Conservation (phyloP, 2,797 vertebrate genomes). For the Bradypodion pumilum region DNA sequence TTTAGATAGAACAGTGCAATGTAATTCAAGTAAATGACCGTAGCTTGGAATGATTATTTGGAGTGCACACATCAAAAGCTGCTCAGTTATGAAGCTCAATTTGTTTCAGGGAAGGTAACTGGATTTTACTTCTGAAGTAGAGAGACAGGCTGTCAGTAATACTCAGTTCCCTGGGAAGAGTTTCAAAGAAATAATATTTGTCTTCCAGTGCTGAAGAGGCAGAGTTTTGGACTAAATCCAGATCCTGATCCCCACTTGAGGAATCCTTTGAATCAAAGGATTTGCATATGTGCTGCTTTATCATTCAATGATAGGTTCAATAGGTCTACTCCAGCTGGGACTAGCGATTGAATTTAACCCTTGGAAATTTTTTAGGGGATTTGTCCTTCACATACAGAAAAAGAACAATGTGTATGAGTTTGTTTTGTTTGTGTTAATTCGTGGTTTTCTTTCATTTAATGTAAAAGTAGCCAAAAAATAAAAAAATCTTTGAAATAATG, state of each 20-base stretch:
- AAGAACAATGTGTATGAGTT: not conserved
- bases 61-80: not conserved
- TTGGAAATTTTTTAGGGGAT: not conserved
- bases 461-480: not conserved
- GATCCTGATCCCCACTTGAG: too few relatives aligned
- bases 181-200: not conserved
- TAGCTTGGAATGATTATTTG: not conserved
- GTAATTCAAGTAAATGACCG: not conserved
- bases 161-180: not conserved
- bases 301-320: too few relatives aligned
- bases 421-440: not conserved
- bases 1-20: too few relatives aligned
- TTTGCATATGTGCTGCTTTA: too few relatives aligned
- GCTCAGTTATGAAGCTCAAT: not conserved
- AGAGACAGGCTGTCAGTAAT: not conserved
- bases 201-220: too few relatives aligned
- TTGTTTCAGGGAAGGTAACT: not conserved
- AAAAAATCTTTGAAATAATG: too few relatives aligned
- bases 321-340: too few relatives aligned
- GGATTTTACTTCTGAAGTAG: not conserved
- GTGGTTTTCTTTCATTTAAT: not conserved
- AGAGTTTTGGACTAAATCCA: too few relatives aligned
- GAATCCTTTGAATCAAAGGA: too few relatives aligned
- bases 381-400: not conserved
- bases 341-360: too few relatives aligned